Evolutionary conservation across 30 jellyfish, hydroid and myxozoan species (phyloP), one percentile per base, ranked within the genome.

Genomic region (Calvadosia cruxmelitensis): DNA sequence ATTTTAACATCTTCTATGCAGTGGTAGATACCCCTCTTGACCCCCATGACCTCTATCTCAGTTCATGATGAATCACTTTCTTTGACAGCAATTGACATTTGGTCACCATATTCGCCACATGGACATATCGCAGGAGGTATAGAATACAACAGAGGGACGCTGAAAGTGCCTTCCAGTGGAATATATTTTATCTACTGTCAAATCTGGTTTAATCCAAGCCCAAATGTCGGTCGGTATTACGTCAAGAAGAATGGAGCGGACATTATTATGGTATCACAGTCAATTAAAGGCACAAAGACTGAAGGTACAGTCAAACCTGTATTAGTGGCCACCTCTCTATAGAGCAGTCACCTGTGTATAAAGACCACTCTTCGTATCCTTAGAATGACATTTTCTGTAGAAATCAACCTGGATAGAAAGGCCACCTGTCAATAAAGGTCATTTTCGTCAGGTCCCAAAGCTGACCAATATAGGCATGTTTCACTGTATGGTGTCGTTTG

Each of bases 281-380:
- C 57, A 42, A 20, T 42, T 5, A 10, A 42, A 5, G 57, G 57
- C 10, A 42, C 10, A 42, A 42, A 42, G 57, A 42, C 57, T 5
- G 57, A 42, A 42, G 57, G 57, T 42, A 42, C 57, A 42, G 57
- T 42, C 57, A 42, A 42, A 42, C 57, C 57, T 42, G 57, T 42
- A 5, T 5, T 42, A 42, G 20, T 20, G 57, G 57, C 20, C 57
- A 42, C 57, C 57, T 42, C 57, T n/a, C n/a, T 42, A 42, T 42
- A 42, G 15, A 42, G 57, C 57, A 20, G 57, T 20, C 57, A 42
- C 57, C 57, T 42, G 57, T 42, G 10, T 42, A 42, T 42, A 42
- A 20, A 5, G 57, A 20, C 20, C 57, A 42, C 57, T 42, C 57
- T 20, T 42, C 15, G 15, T 5, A 42, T 42, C 15, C 20, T 20